Conservation (phyloP, 2,888 invertebrate species). For the Chaetoderma sp. region DNA sequence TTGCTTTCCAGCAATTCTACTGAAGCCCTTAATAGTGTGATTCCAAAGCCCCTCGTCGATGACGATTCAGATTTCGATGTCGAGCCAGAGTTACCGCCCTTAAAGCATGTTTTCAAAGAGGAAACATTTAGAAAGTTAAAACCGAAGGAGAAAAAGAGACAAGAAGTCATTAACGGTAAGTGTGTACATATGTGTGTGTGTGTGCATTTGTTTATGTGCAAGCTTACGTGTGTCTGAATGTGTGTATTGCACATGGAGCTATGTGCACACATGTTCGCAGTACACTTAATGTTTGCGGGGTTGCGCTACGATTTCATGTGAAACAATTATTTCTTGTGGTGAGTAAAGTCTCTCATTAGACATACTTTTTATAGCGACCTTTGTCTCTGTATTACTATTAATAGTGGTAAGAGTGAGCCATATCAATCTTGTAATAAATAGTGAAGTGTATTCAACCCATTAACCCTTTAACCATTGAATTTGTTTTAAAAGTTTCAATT, state of each 20-base stretch:
- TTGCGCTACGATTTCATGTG: too few relatives aligned
- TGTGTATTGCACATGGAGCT: background rate
- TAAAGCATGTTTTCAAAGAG: conserved; percentile 82
- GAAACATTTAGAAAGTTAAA: conserved; percentile 81
- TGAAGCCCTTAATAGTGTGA: conserved; percentile 74
- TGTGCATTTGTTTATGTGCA: background rate
- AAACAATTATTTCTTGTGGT: too few relatives aligned
- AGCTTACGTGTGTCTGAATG: background rate
- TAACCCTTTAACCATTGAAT: too few relatives aligned
- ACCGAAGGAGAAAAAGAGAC: conserved; percentile 87
- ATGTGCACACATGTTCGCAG: background rate
- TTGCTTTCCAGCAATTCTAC: conserved; percentile 77
- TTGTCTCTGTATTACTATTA: too few relatives aligned
- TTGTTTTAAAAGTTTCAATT: too few relatives aligned
- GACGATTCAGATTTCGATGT: conserved; percentile 69
- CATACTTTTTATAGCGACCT: too few relatives aligned
- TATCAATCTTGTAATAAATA: too few relatives aligned
- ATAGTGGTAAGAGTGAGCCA: too few relatives aligned
- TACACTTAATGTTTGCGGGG: too few relatives aligned
- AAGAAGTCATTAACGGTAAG: conserved; percentile 91
- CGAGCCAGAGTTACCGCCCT: conserved; percentile 81
- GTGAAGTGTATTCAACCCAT: too few relatives aligned
- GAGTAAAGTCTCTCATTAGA: too few relatives aligned
- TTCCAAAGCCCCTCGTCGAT: conserved; percentile 37
- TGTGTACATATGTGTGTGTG: background rate